Base-by-base conservation (phyloP, 2,113 vertebrate genomes). In the Epinephelus cyanopodus region DNA sequence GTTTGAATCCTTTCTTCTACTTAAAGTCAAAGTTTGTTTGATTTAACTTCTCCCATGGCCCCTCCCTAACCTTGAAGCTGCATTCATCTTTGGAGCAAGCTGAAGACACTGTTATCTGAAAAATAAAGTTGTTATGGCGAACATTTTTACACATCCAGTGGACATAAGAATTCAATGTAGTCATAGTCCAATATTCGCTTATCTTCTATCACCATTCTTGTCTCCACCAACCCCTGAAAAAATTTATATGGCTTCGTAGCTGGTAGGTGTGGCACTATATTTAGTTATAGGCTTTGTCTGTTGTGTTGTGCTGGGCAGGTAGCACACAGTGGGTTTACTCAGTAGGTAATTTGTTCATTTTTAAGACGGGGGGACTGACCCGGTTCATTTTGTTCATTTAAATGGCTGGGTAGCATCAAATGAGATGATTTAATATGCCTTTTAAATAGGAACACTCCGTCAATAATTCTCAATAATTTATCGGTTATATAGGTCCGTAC, bases 261-360 rank as follows among this genome's bases (percentile, higher is more conserved):
- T 65, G 61, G 72, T 65, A 71, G 50, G 70, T 62, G 66, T 27
- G 23, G 18, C 11, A 6, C 25, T 25, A 15, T 53, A 54, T 77
- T 81, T 5, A 65, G 50, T 54, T 50, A 10, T 1, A 37, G 33
- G 33, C 39, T 23, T 64, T 60, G 50, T 18, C 48, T 50, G 8
- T 39, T 37, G 48, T 1, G 64, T 56, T 74, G 45, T 66, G 23
- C 42, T 29, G 57, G 58, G 42, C 25, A 54, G 52, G 33, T 37
- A 37, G 6, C 33, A 37, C 33, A 37, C 33, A 37, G 6, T 37
- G 33, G 33, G 6, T 37, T 37, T 37, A 37, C 33, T 7, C 33
- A 37, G 33, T 37, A 37, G 33, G 33, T 37, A 37, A 37, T 37
- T 37, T 37, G 33, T 37, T 37, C 33, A 37, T 37, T 7, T 37